Base-by-base conservation (phyloP, 2,888 invertebrate genomes). In the Corythucha ciliata region DNA sequence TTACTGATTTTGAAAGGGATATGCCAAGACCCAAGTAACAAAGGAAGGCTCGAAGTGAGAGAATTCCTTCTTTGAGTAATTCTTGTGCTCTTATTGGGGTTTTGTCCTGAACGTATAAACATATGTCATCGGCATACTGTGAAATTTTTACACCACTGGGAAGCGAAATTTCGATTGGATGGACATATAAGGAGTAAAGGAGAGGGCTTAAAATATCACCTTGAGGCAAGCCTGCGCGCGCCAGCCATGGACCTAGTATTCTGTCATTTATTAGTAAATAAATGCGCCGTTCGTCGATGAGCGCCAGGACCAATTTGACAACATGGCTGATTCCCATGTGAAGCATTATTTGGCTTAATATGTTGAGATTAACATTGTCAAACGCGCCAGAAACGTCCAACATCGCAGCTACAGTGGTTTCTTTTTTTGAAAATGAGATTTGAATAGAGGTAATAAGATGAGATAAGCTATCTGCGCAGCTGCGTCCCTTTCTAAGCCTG, bases 301-400 rank as follows among this genome's bases (percentile, higher is more conserved):
- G 20, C n/a, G 27, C 32, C 2, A 32, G 14, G 4, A 45, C 26
- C 12, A 21, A 33, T 16, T 32, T 21, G 8, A 37, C 24, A 12
- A 46, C n/a, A 10, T 8, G 4, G 6, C 12, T 12, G 18, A 40
- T 7, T 8, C 8, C 40, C 14, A 20, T 20, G 4, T 40, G 4
- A 3, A 7, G 14, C 36, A 55, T 22, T 12, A 47, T 42, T 10
- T 36, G 20, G 8, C 7, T 33, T 40, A 55, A 37, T 20, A 48
- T 21, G 14, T 22, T 20, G n/a, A 37, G 20, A 18, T 55, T 24
- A 10, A 56, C 54, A 47, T 47, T 37, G 33, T 56, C 46, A 37
- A 46, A 56, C 6, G 56, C 56, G n/a, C 16, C 16, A 10, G 22
- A 44, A 3, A 56, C 22, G 14, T 56, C 56, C 21, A 56, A n/a